A percentile compares a stretch with the other conserved stretches of the same genome.
Conservation (phyloP, 2,888 invertebrate species). For the Allygus modestus region DNA sequence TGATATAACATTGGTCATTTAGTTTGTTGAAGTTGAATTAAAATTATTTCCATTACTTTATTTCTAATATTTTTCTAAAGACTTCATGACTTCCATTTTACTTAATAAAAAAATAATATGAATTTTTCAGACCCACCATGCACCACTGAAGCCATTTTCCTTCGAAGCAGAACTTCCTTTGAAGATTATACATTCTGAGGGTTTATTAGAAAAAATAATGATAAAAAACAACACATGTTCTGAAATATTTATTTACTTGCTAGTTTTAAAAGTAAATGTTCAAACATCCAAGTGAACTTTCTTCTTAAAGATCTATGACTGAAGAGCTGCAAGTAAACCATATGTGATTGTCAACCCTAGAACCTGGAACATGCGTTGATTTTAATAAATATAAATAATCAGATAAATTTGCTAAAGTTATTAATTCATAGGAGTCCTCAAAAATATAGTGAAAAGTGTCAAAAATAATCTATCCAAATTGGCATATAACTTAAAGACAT, state of each 20-base stretch:
- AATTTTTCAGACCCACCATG: slow-evolving; percentile 30
- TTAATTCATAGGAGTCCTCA: no score
- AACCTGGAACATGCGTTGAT: no score
- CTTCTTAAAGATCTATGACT: neutral
- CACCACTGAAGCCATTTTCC: neutral
- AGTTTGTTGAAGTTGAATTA: no score
- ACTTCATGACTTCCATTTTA: no score
- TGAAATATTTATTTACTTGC: neutral
- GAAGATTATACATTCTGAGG: neutral
- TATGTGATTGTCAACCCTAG: neutral
- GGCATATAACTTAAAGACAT: no score
- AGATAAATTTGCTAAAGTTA: neutral
- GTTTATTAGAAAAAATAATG: no score
- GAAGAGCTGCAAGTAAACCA: slow-evolving; percentile 19
- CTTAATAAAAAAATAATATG: neutral
- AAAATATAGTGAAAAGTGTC: no score
- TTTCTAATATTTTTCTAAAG: no score
- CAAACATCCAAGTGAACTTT: neutral
- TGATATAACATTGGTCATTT: no score
- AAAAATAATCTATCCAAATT: no score
- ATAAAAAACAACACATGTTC: neutral
- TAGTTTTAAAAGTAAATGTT: neutral
- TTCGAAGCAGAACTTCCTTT: neutral
- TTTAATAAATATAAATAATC: no score
- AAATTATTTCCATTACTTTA: no score